Evolutionary conservation across 64 coral and sea anemone species (phyloP), one percentile per base, ranked within the genome.

Genomic region (Porites lutea): DNA sequence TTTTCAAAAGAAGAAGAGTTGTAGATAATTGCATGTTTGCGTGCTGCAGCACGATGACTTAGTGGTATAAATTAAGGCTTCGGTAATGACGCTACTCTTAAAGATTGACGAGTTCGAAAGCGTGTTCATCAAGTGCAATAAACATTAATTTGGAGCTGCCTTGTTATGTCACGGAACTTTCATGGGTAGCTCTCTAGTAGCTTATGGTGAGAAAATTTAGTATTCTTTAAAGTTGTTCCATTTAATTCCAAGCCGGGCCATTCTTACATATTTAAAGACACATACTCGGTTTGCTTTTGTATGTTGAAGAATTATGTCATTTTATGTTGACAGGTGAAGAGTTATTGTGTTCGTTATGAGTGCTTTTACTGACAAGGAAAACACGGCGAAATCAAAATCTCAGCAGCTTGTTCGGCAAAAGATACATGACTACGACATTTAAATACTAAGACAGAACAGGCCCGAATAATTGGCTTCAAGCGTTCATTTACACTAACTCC

Each of bases 121-220:
- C 8, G 46, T 62, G 5, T 64, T 67, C 6, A 13, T 51, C 80
- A 83, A 84, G 62, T 48, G 47, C 45, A 69, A 64, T 68, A 52
- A 52, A n/a, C 59, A 76, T 76, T 76, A 68, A 84, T 69, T 65
- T 44, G 61, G 13, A 67, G 21, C 8, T 37, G 27, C 27, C 6
- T 50, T 9, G 7, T 9, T 11, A 68, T 65, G 62, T 84, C 81
- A 84, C 81, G 81, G 65, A 84, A 78, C 9, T 60, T 64, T 82
- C 7, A 48, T 11, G 43, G 47, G 15, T 12, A 12, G 27, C 27
- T 37, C 27, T 37, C 27, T 37, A 37, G 27, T 37, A 37, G 27
- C 27, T 37, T 37, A 37, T 37, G 27, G 27, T 37, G 27, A 37
- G 27, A 37, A 37, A 37, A 37, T 37, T 37, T 37, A 37, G 27